Base-by-base conservation (phyloP, 1,140 invertebrate genomes). In the Caenorhabditis inopinata region DNA sequence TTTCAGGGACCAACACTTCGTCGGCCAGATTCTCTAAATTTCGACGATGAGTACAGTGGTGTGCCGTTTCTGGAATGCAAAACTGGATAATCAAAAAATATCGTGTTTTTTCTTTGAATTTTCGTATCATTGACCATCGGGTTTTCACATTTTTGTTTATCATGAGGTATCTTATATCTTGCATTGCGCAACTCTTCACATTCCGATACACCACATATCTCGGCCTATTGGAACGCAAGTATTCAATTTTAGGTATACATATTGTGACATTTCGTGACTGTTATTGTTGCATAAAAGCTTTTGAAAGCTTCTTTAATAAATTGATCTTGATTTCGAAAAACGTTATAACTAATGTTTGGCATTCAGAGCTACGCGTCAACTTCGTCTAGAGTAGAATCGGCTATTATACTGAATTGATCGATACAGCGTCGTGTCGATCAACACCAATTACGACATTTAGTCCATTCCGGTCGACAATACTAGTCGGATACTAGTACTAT, bases 131-230 rank as follows among this genome's bases (percentile, higher is more conserved):
- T 6, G n/a, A 18, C n/a, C 58, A 58, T 58, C 58, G 32, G 58
- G 58, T 68, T 7, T 38, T 18, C 2, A 18, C 58, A 35, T 38
- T 1, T 68, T 21, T 38, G n/a, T 21, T 68, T 68, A 23, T 51
- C 48, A 51, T 23, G 58, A 68, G 35, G 29, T 68, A 29, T 68
- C 27, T 32, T 32, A 12, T 25, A 53, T 32, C 53, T 32, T n/a
- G n/a, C n/a, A n/a, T 14, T 62, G 27, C 4, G 27, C 35, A 62
- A 32, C 27, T 62, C 35, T 68, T 9, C n/a, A 38, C 16, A 68
- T 68, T 68, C 58, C 58, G 58, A 68, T 42, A 1, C 32, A 38
- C 38, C 32, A 68, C 58, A 68, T 68, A 68, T 68, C 58, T 32
- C 35, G 12, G n/a, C 12, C n/a, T 38, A 32, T 53, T n/a, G 53